Conservation (phyloP, 2,113 vertebrate genomes). For the Arenaria interpres region DNA sequence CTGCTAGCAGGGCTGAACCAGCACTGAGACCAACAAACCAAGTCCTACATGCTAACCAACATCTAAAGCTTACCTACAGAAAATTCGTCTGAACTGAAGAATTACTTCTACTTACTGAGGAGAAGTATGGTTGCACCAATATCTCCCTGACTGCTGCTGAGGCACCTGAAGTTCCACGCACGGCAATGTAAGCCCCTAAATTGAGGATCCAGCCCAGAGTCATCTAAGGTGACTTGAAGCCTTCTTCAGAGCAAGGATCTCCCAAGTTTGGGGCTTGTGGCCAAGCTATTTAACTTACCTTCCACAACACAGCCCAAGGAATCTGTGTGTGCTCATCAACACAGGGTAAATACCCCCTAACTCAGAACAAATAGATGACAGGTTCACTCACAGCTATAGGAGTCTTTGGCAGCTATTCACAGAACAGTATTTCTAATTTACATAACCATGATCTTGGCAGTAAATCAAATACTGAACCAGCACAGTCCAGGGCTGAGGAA, state of each 20-base stretch:
- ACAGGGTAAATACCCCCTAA: neutral
- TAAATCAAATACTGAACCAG: neutral
- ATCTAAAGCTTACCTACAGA: neutral
- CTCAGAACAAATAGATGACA: neutral
- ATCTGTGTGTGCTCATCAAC: neutral
- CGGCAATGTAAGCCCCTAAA: accelerated
- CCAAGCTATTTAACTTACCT: neutral
- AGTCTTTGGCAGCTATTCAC: neutral
- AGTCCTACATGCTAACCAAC: neutral
- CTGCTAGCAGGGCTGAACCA: neutral
- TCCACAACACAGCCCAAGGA: neutral
- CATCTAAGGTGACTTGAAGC: neutral
- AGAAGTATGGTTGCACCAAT: neutral
- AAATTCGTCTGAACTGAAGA: neutral
- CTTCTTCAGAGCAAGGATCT: neutral
- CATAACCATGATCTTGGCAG: neutral
- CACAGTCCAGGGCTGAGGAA: neutral
- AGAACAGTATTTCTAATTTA: neutral
- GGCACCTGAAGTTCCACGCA: neutral
- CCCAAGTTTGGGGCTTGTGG: neutral
- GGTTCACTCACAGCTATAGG: neutral
- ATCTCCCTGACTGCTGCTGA: neutral
- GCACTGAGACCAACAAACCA: neutral
- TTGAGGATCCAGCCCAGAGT: neutral
- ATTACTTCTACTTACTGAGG: neutral